Evolutionary conservation across 2,888 invertebrate genomes (phyloP), one percentile per base, ranked within the genome.

Genomic region (Pantelozetes paolii): DNA sequence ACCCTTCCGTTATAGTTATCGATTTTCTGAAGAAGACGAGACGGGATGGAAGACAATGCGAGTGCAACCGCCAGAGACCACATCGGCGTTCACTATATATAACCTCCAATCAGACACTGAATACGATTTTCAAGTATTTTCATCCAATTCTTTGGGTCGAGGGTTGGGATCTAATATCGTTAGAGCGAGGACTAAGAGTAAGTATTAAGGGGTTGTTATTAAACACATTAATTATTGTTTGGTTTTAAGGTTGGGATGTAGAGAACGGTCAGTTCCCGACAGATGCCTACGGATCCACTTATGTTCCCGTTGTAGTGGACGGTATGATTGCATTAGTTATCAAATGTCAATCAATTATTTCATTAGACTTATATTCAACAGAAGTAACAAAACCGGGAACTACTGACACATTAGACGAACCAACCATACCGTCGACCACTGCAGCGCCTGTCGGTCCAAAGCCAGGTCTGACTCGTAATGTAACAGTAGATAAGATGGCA

Each of bases 71-170:
- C 90, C 92, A 72, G 94, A 94, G 78, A 91, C 91, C 81, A 30
- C 59, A 36, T 94, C 94, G n/a, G 89, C 90, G 80, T 90, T 92
- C 77, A 94, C 94, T 79, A 91, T 97, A 83, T 93, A 92, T 83
- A 89, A 91, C 77, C 86, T 97, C 76, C 89, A 89, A 79, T 93
- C 95, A 13, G 91, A 91, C 78, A 94, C 94, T 57, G 89, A 90
- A 74, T 96, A 97, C 84, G 95, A 97, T 84, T 96, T 97, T 84
- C 93, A 94, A 86, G 93, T 97, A 75, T 89, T 95, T 80, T 94
- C 96, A 75, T 91, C 94, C 82, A 97, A 97, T 83, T 89, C 91
- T 18, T 88, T 94, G 74, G 96, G 97, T 77, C 94, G 94, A 81
- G 96, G 96, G 77, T 91, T 94, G 90, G 91, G 92, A 88, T 95